These are phyloP conservation scores for Tribolium castaneum DNA, from an alignment of 1,140 invertebrate genomes.

Conservation along the genomic window DNA sequence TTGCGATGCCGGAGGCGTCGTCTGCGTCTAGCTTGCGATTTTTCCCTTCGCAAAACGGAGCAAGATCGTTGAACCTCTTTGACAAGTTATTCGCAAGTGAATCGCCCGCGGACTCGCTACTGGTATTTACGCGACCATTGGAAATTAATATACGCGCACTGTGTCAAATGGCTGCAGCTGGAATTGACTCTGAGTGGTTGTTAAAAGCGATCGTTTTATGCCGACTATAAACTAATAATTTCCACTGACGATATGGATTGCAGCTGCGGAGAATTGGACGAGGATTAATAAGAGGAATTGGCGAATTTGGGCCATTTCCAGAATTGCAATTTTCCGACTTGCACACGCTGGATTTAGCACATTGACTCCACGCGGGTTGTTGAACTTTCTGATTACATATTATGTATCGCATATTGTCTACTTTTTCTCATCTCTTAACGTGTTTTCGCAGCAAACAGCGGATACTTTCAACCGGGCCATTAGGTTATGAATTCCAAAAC, in stretches of 20 bases:
- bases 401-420: background rate
- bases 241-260: background rate
- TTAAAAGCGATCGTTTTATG: background rate
- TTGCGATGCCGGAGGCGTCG: background rate
- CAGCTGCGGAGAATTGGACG: background rate
- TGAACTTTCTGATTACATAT: background rate
- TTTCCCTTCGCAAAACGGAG: background rate
- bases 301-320: background rate
- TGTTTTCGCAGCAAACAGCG: too few species aligned
- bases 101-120: background rate
- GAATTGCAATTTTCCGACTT: background rate
- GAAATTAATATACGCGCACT: conserved; percentile 4
- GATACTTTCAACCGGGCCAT: too few species aligned
- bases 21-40: background rate
- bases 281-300: background rate
- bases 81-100: background rate
- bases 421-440: background rate
- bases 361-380: background rate
- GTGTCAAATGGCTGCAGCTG: conserved; percentile 17
- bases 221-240: background rate
- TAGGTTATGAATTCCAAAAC: too few species aligned
- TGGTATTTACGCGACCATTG: background rate
- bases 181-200: background rate
- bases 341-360: background rate
- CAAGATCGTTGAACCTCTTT: conserved; percentile 8